phyloP scores from a whole-genome alignment of 2,797 vertebrate genomes.

The Oreochromis mossambicus region DNA sequence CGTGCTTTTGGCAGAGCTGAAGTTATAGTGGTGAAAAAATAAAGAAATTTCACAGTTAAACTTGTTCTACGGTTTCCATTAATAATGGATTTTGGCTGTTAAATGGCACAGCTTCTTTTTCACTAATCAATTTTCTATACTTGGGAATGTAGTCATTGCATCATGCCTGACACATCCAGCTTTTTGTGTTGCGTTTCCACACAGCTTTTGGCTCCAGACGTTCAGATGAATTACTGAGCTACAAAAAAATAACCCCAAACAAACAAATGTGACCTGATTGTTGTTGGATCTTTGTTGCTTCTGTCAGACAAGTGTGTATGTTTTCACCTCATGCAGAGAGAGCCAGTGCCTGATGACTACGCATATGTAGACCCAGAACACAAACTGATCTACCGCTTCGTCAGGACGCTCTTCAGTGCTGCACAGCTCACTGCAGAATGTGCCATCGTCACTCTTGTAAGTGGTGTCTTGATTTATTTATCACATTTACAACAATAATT shows the following conservation, averaged over 20 bases:
- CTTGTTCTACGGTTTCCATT: not conserved
- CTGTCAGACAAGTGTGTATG: not conserved
- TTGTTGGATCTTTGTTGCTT: not conserved
- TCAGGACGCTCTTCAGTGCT: conserved; percentile 92
- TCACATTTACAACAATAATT: not conserved
- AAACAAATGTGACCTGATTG: not conserved
- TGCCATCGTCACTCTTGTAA: conserved; percentile 94
- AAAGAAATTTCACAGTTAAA: not conserved
- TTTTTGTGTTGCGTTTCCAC: not conserved
- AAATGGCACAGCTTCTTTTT: not conserved
- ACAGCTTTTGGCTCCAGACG: not conserved
- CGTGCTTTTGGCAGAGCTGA: not conserved
- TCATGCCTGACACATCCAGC: not conserved
- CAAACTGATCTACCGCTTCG: conserved; percentile 95
- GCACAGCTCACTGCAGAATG: conserved; percentile 96
- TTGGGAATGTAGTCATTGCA: not conserved
- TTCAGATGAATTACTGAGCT: not conserved
- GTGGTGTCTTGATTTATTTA: conserved; percentile 26
- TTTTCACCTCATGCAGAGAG: conserved; percentile 75
- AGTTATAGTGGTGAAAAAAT: not conserved
- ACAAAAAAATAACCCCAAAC: not conserved
- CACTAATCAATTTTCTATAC: not conserved
- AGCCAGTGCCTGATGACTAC: conserved; percentile 88
- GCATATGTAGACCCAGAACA: conserved; percentile 88
- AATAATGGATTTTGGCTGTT: not conserved